Conservation (phyloP, 2,797 vertebrate genomes). For the Acanthiza pusilla region DNA sequence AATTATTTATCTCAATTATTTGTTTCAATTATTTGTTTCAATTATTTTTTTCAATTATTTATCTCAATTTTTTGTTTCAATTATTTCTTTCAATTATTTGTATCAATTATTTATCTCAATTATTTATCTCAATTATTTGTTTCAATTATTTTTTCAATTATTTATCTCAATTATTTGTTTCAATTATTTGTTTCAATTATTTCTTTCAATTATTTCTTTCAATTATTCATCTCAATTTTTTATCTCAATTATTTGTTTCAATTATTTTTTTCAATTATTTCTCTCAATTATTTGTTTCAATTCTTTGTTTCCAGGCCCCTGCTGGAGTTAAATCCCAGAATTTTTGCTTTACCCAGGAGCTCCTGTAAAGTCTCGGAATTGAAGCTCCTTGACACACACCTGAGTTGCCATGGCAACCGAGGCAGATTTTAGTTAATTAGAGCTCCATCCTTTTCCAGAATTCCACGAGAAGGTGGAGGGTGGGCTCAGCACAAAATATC, state of each 20-base stretch:
- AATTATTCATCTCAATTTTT: neutral
- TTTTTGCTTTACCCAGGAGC: neutral
- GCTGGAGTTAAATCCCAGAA: neutral
- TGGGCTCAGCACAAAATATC: neutral
- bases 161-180: neutral
- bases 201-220: neutral
- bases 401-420: constrained; percentile 41
- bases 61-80: too few species aligned
- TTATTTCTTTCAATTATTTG: neutral
- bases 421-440: neutral
- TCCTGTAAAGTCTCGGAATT: neutral
- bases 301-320: neutral
- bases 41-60: neutral
- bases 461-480: neutral
- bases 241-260: neutral
- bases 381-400: neutral
- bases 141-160: too few species aligned
- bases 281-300: neutral
- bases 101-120: too few species aligned
- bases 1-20: neutral
- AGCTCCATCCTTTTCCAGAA: neutral
- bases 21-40: neutral
- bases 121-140: neutral
- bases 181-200: neutral
- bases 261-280: neutral